A percentile compares a stretch with the other conserved stretches of the same genome.
Evolutionary conservation across 2,797 vertebrate genomes (phyloP).

Genomic region (Nasua narica): DNA sequence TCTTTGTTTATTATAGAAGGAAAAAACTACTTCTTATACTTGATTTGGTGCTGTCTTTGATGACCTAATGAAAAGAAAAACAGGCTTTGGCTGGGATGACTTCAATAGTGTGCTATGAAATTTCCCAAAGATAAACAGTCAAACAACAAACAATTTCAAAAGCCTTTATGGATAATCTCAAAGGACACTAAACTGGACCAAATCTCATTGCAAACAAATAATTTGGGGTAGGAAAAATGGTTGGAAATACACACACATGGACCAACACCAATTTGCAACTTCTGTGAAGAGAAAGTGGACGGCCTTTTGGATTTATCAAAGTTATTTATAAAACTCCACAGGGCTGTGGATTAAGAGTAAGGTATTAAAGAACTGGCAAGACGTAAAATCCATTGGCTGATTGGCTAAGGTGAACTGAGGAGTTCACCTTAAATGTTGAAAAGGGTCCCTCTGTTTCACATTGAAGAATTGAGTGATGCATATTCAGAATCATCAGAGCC

Average conservation of each 20-base stretch:
- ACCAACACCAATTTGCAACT: constrained; percentile 42
- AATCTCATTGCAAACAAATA: constrained; percentile 25
- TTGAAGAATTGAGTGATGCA: background rate
- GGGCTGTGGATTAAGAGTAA: constrained; percentile 73
- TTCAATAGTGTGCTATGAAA: background rate
- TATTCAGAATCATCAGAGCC: background rate
- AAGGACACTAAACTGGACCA: background rate
- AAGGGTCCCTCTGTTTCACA: background rate
- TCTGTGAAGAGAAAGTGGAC: constrained; percentile 57
- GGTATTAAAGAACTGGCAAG: constrained; percentile 66
- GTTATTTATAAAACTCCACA: constrained; percentile 72
- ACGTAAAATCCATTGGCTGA: constrained; percentile 70
- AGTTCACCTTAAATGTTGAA: constrained; percentile 38
- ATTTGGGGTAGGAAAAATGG: constrained; percentile 6
- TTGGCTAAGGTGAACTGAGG: constrained; percentile 39
- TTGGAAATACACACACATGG: constrained; percentile 60
- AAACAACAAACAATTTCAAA: constrained; percentile 38
- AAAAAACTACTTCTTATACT: constrained; percentile 8
- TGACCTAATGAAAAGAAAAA: constrained; percentile 42
- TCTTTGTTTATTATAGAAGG: background rate
- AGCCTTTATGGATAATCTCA: background rate
- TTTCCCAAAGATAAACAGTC: background rate
- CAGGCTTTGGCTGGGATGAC: background rate
- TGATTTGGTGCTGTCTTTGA: background rate
- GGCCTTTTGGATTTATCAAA: constrained; percentile 61